These are phyloP conservation scores for Seriola aureovittata DNA, from an alignment of 2,113 vertebrate species.

Conservation along the genomic window DNA sequence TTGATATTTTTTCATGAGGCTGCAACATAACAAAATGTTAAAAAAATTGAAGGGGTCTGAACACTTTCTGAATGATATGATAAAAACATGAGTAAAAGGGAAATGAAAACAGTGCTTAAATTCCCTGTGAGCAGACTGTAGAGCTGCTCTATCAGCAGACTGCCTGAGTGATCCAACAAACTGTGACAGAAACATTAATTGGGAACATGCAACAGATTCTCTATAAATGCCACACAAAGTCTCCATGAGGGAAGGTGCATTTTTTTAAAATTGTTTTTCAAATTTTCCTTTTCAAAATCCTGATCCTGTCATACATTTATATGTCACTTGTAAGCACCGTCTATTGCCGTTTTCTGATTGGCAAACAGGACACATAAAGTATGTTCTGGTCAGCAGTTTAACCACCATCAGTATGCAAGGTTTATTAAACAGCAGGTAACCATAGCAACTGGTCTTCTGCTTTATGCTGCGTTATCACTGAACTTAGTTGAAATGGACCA, in stretches of 20 bases:
- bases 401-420: not conserved
- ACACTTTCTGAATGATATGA: too few species aligned
- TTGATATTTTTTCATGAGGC: too few species aligned
- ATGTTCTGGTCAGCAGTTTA: not conserved
- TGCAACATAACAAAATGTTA: too few species aligned
- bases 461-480: not conserved
- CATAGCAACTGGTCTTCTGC: not conserved
- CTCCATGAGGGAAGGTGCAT: not conserved
- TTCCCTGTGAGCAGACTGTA: not conserved
- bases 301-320: not conserved
- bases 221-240: not conserved
- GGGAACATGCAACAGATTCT: not conserved
- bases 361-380: not conserved
- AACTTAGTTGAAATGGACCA: not conserved
- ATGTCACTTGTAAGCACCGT: too few species aligned
- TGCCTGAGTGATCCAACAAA: not conserved
- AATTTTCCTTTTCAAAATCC: not conserved
- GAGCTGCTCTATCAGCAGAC: not conserved
- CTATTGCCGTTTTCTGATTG: not conserved
- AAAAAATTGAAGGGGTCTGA: too few species aligned
- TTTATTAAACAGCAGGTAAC: not conserved
- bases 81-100: not conserved
- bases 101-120: not conserved
- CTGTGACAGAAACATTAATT: not conserved
- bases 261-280: too few species aligned